Evolutionary conservation across 2,797 vertebrate species (phyloP).

Genomic region (Smutsia gigantea): DNA sequence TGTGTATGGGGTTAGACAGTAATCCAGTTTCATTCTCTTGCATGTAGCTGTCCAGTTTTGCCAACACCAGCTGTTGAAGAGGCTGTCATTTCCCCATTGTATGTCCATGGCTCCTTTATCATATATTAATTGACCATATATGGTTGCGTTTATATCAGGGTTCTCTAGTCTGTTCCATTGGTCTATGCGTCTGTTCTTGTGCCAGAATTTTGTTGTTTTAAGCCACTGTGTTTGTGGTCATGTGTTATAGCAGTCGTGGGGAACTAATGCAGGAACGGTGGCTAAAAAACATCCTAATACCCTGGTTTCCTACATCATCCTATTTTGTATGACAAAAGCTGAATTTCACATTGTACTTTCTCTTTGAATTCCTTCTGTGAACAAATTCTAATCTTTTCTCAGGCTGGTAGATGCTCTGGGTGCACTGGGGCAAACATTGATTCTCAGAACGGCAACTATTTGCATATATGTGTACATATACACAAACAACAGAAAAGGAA

Average conservation of each 20-base stretch:
- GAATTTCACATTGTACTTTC: not conserved
- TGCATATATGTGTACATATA: not conserved
- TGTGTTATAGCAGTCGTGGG: not conserved
- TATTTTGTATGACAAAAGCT: not conserved
- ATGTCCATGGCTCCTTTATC: no score
- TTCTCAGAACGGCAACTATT: not conserved
- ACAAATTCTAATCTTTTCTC: not conserved
- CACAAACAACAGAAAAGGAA: not conserved
- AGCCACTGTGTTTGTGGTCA: not conserved
- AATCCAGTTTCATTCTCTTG: no score
- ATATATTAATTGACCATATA: no score
- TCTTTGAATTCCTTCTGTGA: not conserved
- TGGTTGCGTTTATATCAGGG: no score
- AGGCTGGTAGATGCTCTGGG: not conserved
- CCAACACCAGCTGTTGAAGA: no score
- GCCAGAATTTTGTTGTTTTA: not conserved
- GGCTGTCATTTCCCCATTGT: no score
- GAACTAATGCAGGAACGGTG: not conserved
- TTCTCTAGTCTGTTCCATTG: no score
- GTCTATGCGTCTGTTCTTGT: no score
- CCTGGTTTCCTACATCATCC: not conserved
- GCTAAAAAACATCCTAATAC: not conserved
- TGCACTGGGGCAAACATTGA: not conserved
- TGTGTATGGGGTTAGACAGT: no score
- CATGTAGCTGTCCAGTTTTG: no score